phyloP scores from a whole-genome alignment of 1,140 invertebrate genomes.

The Phocides pigmalion region DNA sequence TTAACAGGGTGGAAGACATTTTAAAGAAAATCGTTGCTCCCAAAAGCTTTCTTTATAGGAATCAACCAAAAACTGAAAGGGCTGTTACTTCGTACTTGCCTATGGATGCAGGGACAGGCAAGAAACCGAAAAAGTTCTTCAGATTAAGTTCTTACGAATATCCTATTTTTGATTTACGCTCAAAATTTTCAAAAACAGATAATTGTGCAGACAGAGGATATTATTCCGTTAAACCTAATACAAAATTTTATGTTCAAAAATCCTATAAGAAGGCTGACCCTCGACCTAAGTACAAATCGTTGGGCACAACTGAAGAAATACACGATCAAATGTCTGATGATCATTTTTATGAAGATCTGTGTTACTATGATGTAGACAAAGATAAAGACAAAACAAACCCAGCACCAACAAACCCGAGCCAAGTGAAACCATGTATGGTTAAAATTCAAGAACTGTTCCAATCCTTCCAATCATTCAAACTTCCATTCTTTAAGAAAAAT shows the following conservation, averaged over 20 bases:
- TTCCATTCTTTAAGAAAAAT: conserved; percentile 65
- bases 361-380: conserved; percentile 62
- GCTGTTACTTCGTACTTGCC: conserved; percentile 69
- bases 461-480: conserved; percentile 66
- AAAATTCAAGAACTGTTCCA: conserved; percentile 73
- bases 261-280: conserved; percentile 53
- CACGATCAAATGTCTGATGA: conserved; percentile 61
- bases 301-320: conserved; percentile 53
- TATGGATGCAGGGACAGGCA: conserved; percentile 64
- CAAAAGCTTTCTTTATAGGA: conserved; percentile 80
- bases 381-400: conserved; percentile 37
- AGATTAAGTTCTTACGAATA: conserved; percentile 72
- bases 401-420: conserved; percentile 20
- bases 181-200: conserved; percentile 57
- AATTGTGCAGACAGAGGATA: conserved; percentile 65
- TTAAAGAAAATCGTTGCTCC: conserved; percentile 69
- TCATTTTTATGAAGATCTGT: conserved; percentile 75
- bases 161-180: conserved; percentile 62
- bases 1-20: conserved; percentile 64
- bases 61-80: conserved; percentile 58
- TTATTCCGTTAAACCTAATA: conserved; percentile 67
- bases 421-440: conserved; percentile 61
- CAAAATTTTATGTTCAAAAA: conserved; percentile 53
- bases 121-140: conserved; percentile 63
- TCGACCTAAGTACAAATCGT: conserved; percentile 65